phyloP scores from a whole-genome alignment of 2,888 invertebrate genomes.

The Cryptosula pallasiana region DNA sequence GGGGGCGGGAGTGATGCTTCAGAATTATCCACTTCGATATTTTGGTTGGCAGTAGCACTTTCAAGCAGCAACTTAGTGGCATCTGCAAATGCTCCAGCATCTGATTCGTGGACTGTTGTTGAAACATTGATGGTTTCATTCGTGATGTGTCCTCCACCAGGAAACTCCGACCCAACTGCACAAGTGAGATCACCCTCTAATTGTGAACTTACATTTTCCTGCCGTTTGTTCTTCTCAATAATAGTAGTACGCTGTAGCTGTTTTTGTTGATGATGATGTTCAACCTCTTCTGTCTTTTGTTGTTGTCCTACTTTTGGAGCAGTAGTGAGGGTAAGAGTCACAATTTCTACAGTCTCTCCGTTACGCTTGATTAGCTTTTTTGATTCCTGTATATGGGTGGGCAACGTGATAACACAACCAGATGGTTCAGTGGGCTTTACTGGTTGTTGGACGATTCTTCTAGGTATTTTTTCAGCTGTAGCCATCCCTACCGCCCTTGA shows the following conservation, averaged over 20 bases:
- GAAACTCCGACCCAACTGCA: neutral
- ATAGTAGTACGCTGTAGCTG: too few relatives aligned
- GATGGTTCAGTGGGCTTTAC: neutral
- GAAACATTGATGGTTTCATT: neutral
- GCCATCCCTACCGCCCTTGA: constrained; percentile 22
- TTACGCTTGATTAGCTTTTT: constrained; percentile 5
- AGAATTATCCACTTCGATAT: neutral
- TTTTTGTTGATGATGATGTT: too few relatives aligned
- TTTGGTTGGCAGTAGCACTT: neutral
- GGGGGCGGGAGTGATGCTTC: neutral
- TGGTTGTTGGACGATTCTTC: neutral
- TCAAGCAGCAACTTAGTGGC: neutral
- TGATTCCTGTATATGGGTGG: neutral
- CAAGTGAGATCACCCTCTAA: neutral
- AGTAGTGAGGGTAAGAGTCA: constrained; percentile 4
- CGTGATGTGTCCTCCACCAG: too few relatives aligned
- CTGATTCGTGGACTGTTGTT: neutral
- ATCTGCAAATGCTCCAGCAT: neutral
- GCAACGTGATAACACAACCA: neutral
- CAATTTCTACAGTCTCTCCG: constrained; percentile 9
- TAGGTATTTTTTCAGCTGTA: neutral
- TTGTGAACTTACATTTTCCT: too few relatives aligned
- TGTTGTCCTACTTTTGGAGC: neutral
- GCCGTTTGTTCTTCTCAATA: too few relatives aligned
- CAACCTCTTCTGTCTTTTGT: neutral